Percentiles rank a stretch among this genome's conserved stretches.
These are phyloP conservation scores for Chymomyza costata DNA, from an alignment of 1,140 invertebrate genomes.

Conservation along the genomic window DNA sequence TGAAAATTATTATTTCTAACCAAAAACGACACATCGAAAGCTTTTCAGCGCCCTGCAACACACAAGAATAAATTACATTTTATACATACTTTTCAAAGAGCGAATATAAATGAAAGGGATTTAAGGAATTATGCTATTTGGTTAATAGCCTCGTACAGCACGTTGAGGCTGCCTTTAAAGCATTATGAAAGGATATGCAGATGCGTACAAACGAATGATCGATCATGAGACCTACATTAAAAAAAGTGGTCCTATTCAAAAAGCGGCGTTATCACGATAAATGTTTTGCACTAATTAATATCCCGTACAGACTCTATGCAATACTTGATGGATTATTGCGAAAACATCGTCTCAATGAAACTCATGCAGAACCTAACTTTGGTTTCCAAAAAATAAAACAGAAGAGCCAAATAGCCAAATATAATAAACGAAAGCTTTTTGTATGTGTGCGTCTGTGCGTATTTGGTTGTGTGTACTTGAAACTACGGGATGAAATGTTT, in stretches of 20 bases:
- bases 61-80: slow-evolving; percentile 27
- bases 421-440: neutral
- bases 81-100: slow-evolving; percentile 1
- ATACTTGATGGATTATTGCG: no score
- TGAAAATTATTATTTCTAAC: slow-evolving; percentile 9
- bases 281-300: no score
- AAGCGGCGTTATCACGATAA: no score
- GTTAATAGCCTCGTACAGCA: slow-evolving; percentile 22
- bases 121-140: slow-evolving; percentile 9
- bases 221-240: neutral
- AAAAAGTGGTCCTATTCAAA: no score
- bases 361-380: no score
- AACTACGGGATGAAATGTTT: neutral
- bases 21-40: slow-evolving; percentile 23
- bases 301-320: no score
- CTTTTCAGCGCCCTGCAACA: slow-evolving; percentile 48
- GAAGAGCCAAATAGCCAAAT: no score
- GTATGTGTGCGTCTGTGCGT: slow-evolving; percentile 12
- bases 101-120: slow-evolving; percentile 9
- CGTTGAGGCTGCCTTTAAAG: no score
- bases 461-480: neutral
- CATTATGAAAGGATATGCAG: no score
- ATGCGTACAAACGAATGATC: no score
- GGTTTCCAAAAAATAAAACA: no score
- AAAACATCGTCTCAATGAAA: no score